These are phyloP conservation scores for Aphis gossypii DNA, from an alignment of 1,140 invertebrate genomes.

Conservation along the genomic window DNA sequence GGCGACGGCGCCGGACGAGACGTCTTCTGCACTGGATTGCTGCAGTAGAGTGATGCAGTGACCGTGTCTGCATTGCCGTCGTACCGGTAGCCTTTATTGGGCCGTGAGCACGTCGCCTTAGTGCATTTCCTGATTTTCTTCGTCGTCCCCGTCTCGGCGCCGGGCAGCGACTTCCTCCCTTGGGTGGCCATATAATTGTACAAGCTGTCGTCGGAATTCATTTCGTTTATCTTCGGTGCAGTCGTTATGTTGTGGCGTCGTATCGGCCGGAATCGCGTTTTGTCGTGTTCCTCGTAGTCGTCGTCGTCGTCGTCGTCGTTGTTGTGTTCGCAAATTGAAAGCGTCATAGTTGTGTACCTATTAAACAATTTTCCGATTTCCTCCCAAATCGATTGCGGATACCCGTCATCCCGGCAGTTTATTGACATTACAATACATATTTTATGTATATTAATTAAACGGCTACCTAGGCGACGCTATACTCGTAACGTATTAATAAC, in stretches of 20 bases:
- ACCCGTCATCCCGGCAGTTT: neutral
- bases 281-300: neutral
- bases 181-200: neutral
- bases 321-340: neutral
- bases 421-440: neutral
- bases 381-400: neutral
- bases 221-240: neutral
- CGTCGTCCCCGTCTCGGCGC: neutral
- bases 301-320: neutral
- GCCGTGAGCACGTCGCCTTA: neutral
- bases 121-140: neutral
- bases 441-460: neutral
- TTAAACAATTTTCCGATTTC: neutral
- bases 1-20: neutral
- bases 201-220: neutral
- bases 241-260: neutral
- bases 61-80: too few species aligned
- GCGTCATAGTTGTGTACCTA: neutral
- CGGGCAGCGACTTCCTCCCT: neutral
- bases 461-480: neutral
- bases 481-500: too few species aligned
- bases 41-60: neutral
- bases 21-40: neutral
- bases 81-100: neutral
- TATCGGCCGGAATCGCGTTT: neutral